These are phyloP conservation scores for Pyrgilauda ruficollis DNA, from an alignment of 2,113 vertebrate species.

Conservation along the genomic window DNA sequence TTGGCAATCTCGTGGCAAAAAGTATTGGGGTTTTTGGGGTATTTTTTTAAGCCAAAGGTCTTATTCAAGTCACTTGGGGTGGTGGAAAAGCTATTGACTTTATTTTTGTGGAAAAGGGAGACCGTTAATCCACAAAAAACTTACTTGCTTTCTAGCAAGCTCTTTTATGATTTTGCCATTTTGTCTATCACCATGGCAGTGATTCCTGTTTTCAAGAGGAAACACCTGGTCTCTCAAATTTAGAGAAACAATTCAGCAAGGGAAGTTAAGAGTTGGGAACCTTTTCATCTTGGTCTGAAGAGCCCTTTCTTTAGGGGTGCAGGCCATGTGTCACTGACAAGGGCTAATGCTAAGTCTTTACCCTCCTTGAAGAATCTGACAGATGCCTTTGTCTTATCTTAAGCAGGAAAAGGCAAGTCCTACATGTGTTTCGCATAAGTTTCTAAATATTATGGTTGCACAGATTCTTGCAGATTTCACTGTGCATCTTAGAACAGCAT, in stretches of 20 bases:
- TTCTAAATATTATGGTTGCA: not conserved
- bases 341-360: not conserved
- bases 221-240: not conserved
- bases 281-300: not conserved
- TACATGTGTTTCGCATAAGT: not conserved
- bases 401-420: not conserved
- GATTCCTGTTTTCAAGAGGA: not conserved
- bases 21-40: fast-evolving
- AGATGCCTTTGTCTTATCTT: not conserved
- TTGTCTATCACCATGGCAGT: not conserved
- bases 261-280: not conserved
- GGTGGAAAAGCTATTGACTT: not conserved
- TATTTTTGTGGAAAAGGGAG: not conserved
- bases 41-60: not conserved
- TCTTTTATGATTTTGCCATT: not conserved
- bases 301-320: not conserved
- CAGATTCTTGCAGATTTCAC: not conserved
- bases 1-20: not conserved
- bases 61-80: not conserved
- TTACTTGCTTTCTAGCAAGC: not conserved
- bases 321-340: not conserved
- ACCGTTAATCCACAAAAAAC: not conserved
- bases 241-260: not conserved
- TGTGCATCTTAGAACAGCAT: not conserved
- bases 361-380: not conserved